Evolutionary conservation across 2,888 invertebrate genomes (phyloP), one percentile per base, ranked within the genome.

Genomic region (Leistus spinibarbis): DNA sequence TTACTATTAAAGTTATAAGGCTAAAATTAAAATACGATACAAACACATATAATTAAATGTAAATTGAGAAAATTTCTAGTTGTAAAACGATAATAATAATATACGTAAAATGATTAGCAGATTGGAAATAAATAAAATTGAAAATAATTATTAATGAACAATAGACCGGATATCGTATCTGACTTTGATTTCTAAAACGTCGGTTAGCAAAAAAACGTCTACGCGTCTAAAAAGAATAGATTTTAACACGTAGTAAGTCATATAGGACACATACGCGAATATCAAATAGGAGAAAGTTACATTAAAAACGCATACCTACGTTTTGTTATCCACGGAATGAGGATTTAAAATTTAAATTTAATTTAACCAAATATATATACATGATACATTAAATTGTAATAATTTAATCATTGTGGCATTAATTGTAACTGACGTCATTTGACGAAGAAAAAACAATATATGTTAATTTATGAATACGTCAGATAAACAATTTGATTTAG

Each of bases 151-250:
- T 60, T 60, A 22, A 40, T n/a, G n/a, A n/a, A 40, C 40, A 40
- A 40, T 40, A 40, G 40, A 13, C 40, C 40, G 40, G 40, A 40
- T 60, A 22, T n/a, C 60, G 16, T 16, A 60, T 60, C 13, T 16
- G 22, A 22, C 60, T 60, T 60, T 22, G 60, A 60, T 60, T 60
- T 60, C 60, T 60, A 60, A 60, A 60, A 40, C 40, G 40, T 60
- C 16, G 10, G 20, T 10, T 60, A 7, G 60, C 19, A 60, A 60
- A 19, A 60, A 60, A 60, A 60, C 20, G 60, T 60, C 20, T 60
- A 40, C 40, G n/a, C n/a, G 7, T 40, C 13, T 40, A 1, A 60
- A 60, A 60, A 60, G 17, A 17, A 60, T 16, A 22, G 60, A 60
- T 60, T 60, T 60, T 60, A 60, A 13, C 60, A 60, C 60, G 60